These are phyloP conservation scores for Drosophila melanica DNA, from an alignment of 1,140 invertebrate species.

Conservation along the genomic window DNA sequence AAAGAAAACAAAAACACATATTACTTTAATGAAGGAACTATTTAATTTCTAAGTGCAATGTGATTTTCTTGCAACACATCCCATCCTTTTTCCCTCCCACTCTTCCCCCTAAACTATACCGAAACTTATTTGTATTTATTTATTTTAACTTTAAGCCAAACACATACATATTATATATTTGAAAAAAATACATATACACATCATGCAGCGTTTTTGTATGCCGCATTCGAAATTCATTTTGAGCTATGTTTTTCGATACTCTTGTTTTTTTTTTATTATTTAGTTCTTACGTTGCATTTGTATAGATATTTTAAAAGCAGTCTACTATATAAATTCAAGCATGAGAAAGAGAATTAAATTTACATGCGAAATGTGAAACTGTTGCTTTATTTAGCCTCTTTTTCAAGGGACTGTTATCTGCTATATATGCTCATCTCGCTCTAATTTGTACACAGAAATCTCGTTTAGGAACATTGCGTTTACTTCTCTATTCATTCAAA, in stretches of 20 bases:
- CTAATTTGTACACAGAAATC: slow-evolving; percentile 24
- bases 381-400: slow-evolving; percentile 3
- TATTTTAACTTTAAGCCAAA: slow-evolving; percentile 50
- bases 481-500: slow-evolving; percentile 59
- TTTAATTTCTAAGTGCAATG: slow-evolving; percentile 76
- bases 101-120: slow-evolving; percentile 21
- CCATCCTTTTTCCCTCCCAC: neutral
- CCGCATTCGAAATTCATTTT: neutral
- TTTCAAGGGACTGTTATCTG: neutral
- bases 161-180: slow-evolving; percentile 19
- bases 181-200: slow-evolving; percentile 21
- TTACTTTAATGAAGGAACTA: slow-evolving; percentile 36
- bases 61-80: slow-evolving; percentile 49
- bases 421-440: slow-evolving; percentile 18
- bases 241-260: slow-evolving; percentile 11
- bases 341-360: slow-evolving; percentile 82
- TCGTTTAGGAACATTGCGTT: neutral
- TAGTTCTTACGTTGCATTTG: slow-evolving; percentile 69
- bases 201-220: slow-evolving; percentile 35
- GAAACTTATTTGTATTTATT: slow-evolving; percentile 55
- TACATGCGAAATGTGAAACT: slow-evolving; percentile 73
- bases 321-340: slow-evolving; percentile 25
- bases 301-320: slow-evolving; percentile 88
- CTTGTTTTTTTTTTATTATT: neutral
- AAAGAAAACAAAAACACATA: slow-evolving; percentile 21